Conservation (phyloP, 1,140 invertebrate genomes). For the Formica exsecta region DNA sequence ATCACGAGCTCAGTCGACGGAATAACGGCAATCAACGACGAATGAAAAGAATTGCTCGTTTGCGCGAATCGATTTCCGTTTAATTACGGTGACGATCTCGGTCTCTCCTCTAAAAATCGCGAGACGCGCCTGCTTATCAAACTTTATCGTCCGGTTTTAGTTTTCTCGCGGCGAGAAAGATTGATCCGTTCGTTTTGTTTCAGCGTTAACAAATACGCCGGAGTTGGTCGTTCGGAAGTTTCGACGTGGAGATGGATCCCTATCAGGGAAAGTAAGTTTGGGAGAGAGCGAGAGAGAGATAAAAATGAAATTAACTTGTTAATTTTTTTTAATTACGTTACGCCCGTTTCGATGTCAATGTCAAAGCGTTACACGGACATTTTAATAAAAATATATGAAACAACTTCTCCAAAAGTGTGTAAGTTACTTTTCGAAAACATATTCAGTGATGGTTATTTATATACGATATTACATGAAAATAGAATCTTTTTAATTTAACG, state of each 20-base stretch:
- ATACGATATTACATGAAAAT: neutral
- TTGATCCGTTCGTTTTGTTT: slow-evolving; percentile 63
- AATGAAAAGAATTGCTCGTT: slow-evolving; percentile 28
- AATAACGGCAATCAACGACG: slow-evolving; percentile 8
- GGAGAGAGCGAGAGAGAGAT: neutral
- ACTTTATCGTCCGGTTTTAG: slow-evolving; percentile 54
- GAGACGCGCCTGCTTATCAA: slow-evolving; percentile 49
- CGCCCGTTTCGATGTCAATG: neutral
- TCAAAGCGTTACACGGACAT: slow-evolving; percentile 2
- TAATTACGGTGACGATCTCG: slow-evolving; percentile 36
- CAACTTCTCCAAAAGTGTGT: neutral
- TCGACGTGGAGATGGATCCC: slow-evolving; percentile 49
- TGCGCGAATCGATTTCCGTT: slow-evolving; percentile 49
- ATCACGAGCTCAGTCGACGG: slow-evolving; percentile 16
- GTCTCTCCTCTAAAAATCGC: slow-evolving; percentile 2
- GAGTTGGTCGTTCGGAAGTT: slow-evolving; percentile 64
- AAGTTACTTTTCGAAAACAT: neutral
- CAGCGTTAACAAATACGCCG: slow-evolving; percentile 64
- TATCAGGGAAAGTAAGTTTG: slow-evolving; percentile 29
- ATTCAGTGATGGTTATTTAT: neutral
- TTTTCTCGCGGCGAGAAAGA: slow-evolving; percentile 59
- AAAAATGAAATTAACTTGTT: slow-evolving; percentile 69
- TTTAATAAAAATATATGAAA: neutral
- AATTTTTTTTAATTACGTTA: slow-evolving; percentile 58
- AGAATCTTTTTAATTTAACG: neutral